A percentile compares a stretch with the other conserved stretches of the same genome.
Evolutionary conservation across 2,888 invertebrate genomes (phyloP).

Genomic region (Agapostemon virescens): DNA sequence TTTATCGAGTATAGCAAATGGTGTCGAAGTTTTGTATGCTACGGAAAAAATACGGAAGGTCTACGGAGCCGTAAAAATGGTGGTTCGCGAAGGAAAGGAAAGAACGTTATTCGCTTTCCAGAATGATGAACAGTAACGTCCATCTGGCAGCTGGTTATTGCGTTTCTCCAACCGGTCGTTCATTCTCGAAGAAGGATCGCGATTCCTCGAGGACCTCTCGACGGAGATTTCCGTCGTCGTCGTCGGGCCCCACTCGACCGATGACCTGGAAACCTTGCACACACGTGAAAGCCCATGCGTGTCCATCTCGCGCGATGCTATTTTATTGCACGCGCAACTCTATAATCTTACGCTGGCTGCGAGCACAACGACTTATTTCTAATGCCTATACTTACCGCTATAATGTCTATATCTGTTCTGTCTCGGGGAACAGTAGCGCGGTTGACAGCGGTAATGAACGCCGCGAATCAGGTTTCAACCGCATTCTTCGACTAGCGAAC

Average conservation of each 20-base stretch:
- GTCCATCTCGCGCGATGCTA: conserved; percentile 48
- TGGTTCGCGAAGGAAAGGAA: conserved; percentile 50
- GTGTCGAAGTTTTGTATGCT: neutral
- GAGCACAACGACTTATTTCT: conserved; percentile 51
- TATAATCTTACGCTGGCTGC: conserved; percentile 51
- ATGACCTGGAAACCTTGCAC: conserved; percentile 63
- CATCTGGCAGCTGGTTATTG: conserved; percentile 60
- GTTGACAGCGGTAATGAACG: conserved; percentile 18
- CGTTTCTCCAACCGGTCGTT: conserved; percentile 49
- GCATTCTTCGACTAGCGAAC: neutral
- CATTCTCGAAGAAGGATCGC: conserved; percentile 44
- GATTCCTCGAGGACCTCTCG: conserved; percentile 52
- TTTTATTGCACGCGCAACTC: conserved; percentile 55
- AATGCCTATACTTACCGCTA: conserved; percentile 54
- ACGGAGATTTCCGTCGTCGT: conserved; percentile 25
- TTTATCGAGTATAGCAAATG: neutral
- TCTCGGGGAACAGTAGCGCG: conserved; percentile 36
- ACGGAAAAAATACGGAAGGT: neutral
- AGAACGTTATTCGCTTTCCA: conserved; percentile 61
- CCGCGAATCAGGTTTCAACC: neutral
- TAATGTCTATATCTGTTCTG: conserved; percentile 50
- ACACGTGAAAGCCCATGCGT: conserved; percentile 49
- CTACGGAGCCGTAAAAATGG: conserved; percentile 38
- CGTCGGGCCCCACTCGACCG: conserved; percentile 56
- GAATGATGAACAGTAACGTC: conserved; percentile 61